Conservation (phyloP, 2,888 invertebrate genomes). For the Altica lythri region DNA sequence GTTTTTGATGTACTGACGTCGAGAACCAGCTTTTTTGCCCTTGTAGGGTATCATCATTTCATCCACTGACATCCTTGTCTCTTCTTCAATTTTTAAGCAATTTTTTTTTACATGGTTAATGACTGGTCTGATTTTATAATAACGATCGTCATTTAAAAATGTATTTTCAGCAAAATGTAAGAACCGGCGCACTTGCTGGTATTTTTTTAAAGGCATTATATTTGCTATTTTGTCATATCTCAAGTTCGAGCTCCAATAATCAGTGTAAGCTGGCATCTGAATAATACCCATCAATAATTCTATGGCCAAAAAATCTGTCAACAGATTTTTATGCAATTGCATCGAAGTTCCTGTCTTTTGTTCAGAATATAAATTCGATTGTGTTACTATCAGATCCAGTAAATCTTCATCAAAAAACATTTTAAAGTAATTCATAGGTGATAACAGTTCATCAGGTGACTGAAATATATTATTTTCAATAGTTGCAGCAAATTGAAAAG, state of each 20-base stretch:
- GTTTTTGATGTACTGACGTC: slow-evolving; percentile 7
- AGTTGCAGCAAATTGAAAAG: too few relatives aligned
- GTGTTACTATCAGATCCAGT: too few relatives aligned
- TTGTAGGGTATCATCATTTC: slow-evolving; percentile 32
- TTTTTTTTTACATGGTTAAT: slow-evolving; percentile 27
- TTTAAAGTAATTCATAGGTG: too few relatives aligned
- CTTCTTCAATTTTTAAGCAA: slow-evolving; percentile 25
- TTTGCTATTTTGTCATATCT: slow-evolving; percentile 26
- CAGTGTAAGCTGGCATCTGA: slow-evolving; percentile 27
- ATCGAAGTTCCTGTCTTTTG: too few relatives aligned
- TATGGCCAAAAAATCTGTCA: slow-evolving; percentile 22
- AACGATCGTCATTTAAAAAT: slow-evolving; percentile 16
- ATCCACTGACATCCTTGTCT: slow-evolving; percentile 28
- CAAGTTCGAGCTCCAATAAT: slow-evolving; percentile 34
- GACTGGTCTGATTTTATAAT: slow-evolving; percentile 30
- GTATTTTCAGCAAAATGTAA: slow-evolving; percentile 33
- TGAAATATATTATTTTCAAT: too few relatives aligned
- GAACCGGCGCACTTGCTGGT: slow-evolving; percentile 25
- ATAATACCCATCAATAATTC: slow-evolving; percentile 28
- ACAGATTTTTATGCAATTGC: too few relatives aligned
- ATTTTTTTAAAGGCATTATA: slow-evolving; percentile 32
- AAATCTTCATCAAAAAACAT: too few relatives aligned
- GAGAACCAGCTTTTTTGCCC: slow-evolving; percentile 6
- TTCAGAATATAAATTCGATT: too few relatives aligned
- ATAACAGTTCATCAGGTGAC: too few relatives aligned